Conservation (phyloP, 2,888 invertebrate genomes). For the Brachyptera putata region DNA sequence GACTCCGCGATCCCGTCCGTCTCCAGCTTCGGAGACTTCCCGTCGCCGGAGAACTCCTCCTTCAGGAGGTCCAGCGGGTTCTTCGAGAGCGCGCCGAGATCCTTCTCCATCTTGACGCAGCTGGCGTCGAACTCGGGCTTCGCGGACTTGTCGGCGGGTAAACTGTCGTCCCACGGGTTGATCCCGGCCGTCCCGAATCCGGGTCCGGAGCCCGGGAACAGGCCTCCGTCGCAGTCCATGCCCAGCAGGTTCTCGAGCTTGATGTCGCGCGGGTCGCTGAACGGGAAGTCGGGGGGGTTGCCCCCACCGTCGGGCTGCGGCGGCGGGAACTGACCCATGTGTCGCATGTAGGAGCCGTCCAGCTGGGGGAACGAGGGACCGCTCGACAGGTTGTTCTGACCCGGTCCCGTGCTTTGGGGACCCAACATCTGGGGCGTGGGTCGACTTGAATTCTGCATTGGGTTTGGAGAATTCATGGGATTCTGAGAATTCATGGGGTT, state of each 20-base stretch:
- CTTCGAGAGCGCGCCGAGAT: neutral
- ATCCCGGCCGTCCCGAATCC: neutral
- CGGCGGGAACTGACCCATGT: neutral
- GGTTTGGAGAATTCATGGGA: no score
- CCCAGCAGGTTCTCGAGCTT: conserved; percentile 11
- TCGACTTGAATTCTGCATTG: neutral
- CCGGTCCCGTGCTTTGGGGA: no score
- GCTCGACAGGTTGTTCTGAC: neutral
- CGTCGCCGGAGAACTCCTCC: neutral
- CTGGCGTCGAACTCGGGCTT: neutral
- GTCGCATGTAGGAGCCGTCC: neutral
- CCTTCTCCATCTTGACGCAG: neutral
- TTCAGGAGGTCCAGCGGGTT: conserved; percentile 4
- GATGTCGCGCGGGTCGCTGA: neutral
- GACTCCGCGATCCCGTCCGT: conserved; percentile 4
- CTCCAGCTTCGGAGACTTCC: neutral
- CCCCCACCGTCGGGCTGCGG: neutral
- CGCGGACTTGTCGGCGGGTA: neutral
- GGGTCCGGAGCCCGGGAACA: neutral
- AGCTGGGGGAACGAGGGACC: neutral
- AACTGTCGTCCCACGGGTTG: neutral
- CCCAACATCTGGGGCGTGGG: no score
- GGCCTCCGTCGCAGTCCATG: conserved; percentile 6
- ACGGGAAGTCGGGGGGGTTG: neutral
- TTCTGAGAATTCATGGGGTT: no score